Evolutionary conservation across 2,113 vertebrate genomes (phyloP).

Genomic region (Cephalophus harveyi): DNA sequence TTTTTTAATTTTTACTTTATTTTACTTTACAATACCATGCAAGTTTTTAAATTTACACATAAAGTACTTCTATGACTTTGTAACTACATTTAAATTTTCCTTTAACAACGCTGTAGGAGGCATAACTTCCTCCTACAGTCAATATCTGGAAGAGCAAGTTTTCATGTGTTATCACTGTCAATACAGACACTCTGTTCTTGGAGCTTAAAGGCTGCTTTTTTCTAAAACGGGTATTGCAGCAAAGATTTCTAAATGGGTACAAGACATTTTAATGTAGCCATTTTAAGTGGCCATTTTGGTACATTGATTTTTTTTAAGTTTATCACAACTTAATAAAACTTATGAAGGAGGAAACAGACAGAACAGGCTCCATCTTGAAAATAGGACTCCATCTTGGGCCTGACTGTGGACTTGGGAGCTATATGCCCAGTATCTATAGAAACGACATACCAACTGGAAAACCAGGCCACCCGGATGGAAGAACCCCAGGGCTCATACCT

Average conservation of each 20-base stretch:
- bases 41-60: background rate
- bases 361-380: too few species aligned
- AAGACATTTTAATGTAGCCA: background rate
- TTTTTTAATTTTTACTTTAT: too few species aligned
- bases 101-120: background rate
- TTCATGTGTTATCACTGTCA: background rate
- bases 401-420: too few species aligned
- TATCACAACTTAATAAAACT: background rate
- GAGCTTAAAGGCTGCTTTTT: background rate
- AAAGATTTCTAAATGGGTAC: background rate
- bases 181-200: background rate
- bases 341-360: too few species aligned
- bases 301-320: background rate
- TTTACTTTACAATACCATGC: background rate
- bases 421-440: too few species aligned
- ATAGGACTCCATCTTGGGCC: too few species aligned
- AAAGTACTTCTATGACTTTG: background rate
- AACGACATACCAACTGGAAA: too few species aligned
- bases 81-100: background rate
- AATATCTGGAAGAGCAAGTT: background rate
- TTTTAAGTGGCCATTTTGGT: background rate
- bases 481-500: too few species aligned
- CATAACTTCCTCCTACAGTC: background rate
- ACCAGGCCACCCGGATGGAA: too few species aligned
- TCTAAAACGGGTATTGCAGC: background rate